These are phyloP conservation scores for Holocentrus rufus DNA, from an alignment of 2,797 vertebrate species.

Conservation along the genomic window DNA sequence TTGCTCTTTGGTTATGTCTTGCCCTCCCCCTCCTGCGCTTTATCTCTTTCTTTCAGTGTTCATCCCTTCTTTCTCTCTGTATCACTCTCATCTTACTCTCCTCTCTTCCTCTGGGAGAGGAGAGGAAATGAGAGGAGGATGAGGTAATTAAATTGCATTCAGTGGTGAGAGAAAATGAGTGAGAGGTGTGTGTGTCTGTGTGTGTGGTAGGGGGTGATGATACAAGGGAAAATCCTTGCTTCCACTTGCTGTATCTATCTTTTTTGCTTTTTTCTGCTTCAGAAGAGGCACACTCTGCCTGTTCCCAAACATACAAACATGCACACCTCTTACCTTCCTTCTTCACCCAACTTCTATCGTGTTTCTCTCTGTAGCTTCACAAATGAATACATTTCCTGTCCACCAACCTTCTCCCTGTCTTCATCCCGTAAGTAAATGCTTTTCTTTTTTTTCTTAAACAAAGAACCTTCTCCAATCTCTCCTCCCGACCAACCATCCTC, in stretches of 20 bases:
- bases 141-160: slow-evolving; percentile 66
- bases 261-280: not conserved
- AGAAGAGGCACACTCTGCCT: not conserved
- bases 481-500: too few relatives aligned
- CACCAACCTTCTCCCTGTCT: not conserved
- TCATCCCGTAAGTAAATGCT: slow-evolving; percentile 9
- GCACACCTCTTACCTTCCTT: not conserved
- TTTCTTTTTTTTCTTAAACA: not conserved
- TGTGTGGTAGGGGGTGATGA: not conserved
- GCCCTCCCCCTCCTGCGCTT: not conserved
- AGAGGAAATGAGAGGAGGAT: slow-evolving; percentile 47
- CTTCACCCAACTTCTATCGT: not conserved
- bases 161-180: slow-evolving; percentile 23
- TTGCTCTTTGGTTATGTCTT: not conserved
- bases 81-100: slow-evolving; percentile 25
- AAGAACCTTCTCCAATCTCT: not conserved
- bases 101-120: slow-evolving; percentile 47
- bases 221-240: slow-evolving; percentile 10
- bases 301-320: not conserved
- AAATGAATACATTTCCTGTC: not conserved
- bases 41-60: not conserved
- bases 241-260: not conserved
- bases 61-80: slow-evolving; percentile 10
- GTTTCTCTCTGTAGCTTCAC: not conserved
- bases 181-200: not conserved